A percentile compares a stretch with the other conserved stretches of the same genome.
Evolutionary conservation across 2,797 vertebrate species (phyloP).

Genomic region (Cryptoblepharus egeriae): DNA sequence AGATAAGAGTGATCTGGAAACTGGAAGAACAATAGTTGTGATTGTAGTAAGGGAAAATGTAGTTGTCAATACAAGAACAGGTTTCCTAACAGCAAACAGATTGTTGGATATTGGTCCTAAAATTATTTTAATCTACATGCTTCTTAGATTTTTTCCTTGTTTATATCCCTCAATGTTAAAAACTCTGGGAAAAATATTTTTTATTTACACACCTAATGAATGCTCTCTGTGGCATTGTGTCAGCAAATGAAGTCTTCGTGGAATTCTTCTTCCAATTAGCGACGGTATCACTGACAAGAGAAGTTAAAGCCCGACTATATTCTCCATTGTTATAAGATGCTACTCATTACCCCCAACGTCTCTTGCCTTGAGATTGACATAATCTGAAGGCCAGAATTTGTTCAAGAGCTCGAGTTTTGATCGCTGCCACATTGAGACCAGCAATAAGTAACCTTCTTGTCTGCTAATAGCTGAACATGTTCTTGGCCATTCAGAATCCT

Average conservation of each 20-base stretch:
- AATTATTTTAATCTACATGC: not conserved
- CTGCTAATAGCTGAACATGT: not conserved
- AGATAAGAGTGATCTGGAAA: not conserved
- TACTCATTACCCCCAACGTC: not conserved
- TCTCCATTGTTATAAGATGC: not conserved
- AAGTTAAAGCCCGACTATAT: no score
- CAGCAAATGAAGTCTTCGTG: not conserved
- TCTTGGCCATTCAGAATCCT: not conserved
- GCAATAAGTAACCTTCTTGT: not conserved
- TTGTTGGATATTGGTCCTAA: not conserved
- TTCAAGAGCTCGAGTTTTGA: not conserved
- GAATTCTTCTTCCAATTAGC: not conserved
- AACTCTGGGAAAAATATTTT: not conserved
- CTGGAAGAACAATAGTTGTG: accelerated
- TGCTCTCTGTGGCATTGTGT: not conserved
- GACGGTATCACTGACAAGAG: not conserved
- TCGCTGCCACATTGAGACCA: not conserved
- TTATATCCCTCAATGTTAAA: not conserved
- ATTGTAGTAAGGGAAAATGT: not conserved
- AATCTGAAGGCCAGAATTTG: not conserved
- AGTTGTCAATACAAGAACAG: not conserved
- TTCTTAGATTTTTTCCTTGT: not conserved
- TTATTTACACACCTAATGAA: not conserved
- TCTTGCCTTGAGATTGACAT: not conserved
- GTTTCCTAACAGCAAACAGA: not conserved